Conservation (phyloP, 2,113 vertebrate species). For the Pagrus major region DNA sequence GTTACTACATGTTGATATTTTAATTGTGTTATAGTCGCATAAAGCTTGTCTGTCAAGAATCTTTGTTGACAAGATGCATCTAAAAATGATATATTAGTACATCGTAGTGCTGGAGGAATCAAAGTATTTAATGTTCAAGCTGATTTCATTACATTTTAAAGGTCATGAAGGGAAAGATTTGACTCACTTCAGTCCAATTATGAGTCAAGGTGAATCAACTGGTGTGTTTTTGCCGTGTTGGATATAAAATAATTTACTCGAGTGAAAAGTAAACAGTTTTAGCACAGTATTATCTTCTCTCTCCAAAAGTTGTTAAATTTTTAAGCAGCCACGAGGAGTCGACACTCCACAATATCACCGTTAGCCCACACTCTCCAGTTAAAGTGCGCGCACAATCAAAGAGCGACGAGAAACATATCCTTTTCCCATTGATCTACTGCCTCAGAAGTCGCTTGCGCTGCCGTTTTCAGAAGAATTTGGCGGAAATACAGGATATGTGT, state of each 20-base stretch:
- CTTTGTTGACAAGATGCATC: slow-evolving; percentile 30
- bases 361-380: slow-evolving; percentile 42
- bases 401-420: slow-evolving; percentile 25
- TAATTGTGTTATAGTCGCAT: slow-evolving; percentile 42
- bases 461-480: slow-evolving; percentile 47
- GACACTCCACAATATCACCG: slow-evolving; percentile 18
- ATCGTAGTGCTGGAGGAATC: neutral
- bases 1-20: slow-evolving; percentile 65
- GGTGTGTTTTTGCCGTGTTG: neutral
- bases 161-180: neutral
- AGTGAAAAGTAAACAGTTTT: slow-evolving; percentile 41
- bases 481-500: slow-evolving; percentile 33
- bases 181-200: slow-evolving; percentile 2
- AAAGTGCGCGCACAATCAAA: slow-evolving; percentile 49
- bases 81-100: neutral
- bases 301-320: slow-evolving; percentile 35
- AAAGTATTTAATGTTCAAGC: neutral
- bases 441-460: slow-evolving; percentile 36
- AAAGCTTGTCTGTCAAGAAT: slow-evolving; percentile 8
- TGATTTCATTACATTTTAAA: slow-evolving; percentile 24
- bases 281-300: neutral
- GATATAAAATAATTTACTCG: slow-evolving; percentile 20
- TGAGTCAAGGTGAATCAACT: neutral
- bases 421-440: slow-evolving; percentile 51
- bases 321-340: slow-evolving; percentile 45